These are phyloP conservation scores for Acheta domesticus DNA, from an alignment of 2,888 invertebrate species.

Conservation along the genomic window DNA sequence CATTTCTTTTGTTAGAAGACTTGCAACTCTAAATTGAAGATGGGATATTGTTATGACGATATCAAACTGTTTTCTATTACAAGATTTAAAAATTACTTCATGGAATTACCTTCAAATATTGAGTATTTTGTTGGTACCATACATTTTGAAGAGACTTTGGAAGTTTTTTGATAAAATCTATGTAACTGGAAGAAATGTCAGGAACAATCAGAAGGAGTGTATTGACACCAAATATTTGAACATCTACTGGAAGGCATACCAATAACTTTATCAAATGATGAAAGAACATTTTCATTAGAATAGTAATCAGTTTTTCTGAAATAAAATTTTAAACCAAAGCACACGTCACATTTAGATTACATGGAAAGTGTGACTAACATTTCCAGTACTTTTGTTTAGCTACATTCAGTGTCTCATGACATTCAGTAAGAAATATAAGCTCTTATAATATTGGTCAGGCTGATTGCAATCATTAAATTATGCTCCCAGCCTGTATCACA, in stretches of 20 bases:
- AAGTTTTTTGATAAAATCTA: no score
- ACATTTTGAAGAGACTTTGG: no score
- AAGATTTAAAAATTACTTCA: no score
- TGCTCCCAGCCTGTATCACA: constrained; percentile 18
- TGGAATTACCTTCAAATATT: no score
- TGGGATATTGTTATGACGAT: no score
- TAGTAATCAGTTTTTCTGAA: not conserved
- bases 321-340: not conserved
- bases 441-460: constrained; percentile 18
- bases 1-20: not conserved
- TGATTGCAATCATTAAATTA: not conserved
- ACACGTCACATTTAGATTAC: not conserved
- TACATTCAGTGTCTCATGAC: not conserved
- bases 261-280: not conserved
- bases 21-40: no score
- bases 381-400: not conserved
- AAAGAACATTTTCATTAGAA: not conserved
- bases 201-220: not conserved
- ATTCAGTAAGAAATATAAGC: constrained; percentile 2
- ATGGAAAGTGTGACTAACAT: not conserved
- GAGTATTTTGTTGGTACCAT: no score
- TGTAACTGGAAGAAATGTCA: no score
- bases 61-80: no score
- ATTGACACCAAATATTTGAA: not conserved
- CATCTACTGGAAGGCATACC: constrained; percentile 18